Evolutionary conservation across 2,888 invertebrate genomes (phyloP).

Genomic region (Saturnia japonica): DNA sequence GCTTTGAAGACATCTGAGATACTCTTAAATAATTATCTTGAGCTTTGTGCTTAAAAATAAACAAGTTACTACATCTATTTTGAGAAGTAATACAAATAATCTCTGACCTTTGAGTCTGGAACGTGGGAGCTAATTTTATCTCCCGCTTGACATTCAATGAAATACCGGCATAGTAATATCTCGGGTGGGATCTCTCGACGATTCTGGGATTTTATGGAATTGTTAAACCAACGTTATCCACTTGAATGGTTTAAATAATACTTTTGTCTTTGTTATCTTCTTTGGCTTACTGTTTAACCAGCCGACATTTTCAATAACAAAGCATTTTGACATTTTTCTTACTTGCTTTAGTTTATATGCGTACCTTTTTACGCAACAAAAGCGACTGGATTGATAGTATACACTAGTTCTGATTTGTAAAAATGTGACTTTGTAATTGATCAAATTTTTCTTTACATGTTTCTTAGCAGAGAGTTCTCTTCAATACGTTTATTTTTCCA

Average conservation of each 20-base stretch:
- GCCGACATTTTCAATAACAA: background rate
- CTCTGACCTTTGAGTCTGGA: conserved; percentile 34
- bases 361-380: background rate
- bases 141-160: conserved; percentile 31
- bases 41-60: conserved; percentile 2
- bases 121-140: conserved; percentile 29
- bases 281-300: background rate
- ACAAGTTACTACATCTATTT: conserved; percentile 24
- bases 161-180: conserved; percentile 24
- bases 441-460: background rate
- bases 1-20: background rate
- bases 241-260: background rate
- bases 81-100: conserved; percentile 23
- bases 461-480: background rate
- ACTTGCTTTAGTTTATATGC: background rate
- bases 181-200: background rate
- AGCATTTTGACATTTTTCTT: background rate
- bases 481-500: background rate
- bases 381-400: background rate
- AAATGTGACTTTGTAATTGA: background rate
- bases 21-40: background rate
- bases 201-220: background rate
- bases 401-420: background rate
- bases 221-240: background rate
- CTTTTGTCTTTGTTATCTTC: background rate